Evolutionary conservation across 1,140 invertebrate genomes (phyloP).

Genomic region (Odontomachus brunneus): DNA sequence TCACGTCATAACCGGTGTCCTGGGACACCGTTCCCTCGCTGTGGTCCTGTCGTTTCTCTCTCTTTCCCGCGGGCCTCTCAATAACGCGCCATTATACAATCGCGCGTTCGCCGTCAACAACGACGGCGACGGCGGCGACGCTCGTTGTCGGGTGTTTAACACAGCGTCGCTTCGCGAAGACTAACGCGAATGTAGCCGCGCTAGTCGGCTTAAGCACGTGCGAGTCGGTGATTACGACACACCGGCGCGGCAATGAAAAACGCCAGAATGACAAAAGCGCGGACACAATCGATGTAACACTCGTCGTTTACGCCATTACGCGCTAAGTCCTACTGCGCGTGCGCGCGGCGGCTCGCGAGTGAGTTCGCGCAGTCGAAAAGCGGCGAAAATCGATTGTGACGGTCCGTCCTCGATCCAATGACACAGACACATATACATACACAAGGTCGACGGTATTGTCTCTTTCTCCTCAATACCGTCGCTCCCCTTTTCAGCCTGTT

Average conservation of each 20-base stretch:
- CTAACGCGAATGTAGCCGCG: no score
- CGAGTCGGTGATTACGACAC: conserved; percentile 1
- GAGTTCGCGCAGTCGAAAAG: not conserved
- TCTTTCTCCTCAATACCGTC: not conserved
- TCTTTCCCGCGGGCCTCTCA: conserved; percentile 66
- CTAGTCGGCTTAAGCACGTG: not conserved
- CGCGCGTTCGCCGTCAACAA: not conserved
- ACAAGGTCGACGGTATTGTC: no score
- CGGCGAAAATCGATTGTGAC: not conserved
- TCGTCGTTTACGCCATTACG: conserved; percentile 29
- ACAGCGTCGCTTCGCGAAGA: conserved; percentile 59
- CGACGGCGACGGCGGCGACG: conserved; percentile 45
- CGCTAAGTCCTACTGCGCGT: not conserved
- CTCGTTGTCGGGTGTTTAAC: conserved; percentile 70
- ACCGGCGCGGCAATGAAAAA: conserved; percentile 13
- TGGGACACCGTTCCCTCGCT: not conserved
- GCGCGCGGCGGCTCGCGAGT: conserved; percentile 1
- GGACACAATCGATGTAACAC: conserved; percentile 33
- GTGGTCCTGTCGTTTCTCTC: conserved; percentile 17
- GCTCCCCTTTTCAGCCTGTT: not conserved
- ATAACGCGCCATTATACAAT: conserved; percentile 77
- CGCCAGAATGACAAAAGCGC: conserved; percentile 33
- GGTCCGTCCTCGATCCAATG: not conserved
- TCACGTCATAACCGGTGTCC: conserved; percentile 69
- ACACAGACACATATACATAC: not conserved